Base-by-base conservation (phyloP, 2,113 vertebrate species). In the Grallaria varia region DNA sequence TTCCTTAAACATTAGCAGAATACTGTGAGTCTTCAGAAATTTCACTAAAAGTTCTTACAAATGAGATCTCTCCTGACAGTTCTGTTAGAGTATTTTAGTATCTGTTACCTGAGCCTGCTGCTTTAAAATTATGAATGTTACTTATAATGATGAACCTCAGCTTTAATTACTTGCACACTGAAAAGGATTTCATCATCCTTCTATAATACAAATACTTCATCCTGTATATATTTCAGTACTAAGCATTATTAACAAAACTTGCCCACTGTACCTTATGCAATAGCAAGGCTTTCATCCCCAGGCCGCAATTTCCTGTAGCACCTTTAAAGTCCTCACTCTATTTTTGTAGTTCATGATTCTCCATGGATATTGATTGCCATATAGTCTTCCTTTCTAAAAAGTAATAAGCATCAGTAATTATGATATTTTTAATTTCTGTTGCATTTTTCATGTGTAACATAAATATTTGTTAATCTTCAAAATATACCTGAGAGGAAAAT, bases 1-100 rank as follows among this genome's bases (percentile, higher is more conserved):
- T 81, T 92, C 66, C 84, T 91, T 92, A 84, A 96, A 94, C 63
- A 93, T 23, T 95, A 69, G 49, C 93, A 91, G 56, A 92, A 63
- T 62, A 47, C 47, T 60, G 4, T 12, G 39, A 82, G 25, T 31
- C 89, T 82, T 82, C 93, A 76, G 73, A 75, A 94, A 87, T 49
- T n/a, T 84, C 81, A 75, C 80, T 78, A 37, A 64, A n/a, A 64
- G 42, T 78, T 84, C 28, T 44, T 75, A 69, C 11, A 95, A 71
- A 92, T 37, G 31, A 87, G 31, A 75, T 33, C 40, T 40, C 77
- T 68, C 18, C 4, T 60, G 73, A 42, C 28, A 64, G 14, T 33
- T 60, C 49, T 78, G 20, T 64, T 64, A 67, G 31, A 79, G 45
- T 37, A 75, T 20, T 72, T 67, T 25, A 56, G 18, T 80, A 21